Evolutionary conservation across 1,140 invertebrate genomes (phyloP).

Genomic region (Sminthurinus signatus): DNA sequence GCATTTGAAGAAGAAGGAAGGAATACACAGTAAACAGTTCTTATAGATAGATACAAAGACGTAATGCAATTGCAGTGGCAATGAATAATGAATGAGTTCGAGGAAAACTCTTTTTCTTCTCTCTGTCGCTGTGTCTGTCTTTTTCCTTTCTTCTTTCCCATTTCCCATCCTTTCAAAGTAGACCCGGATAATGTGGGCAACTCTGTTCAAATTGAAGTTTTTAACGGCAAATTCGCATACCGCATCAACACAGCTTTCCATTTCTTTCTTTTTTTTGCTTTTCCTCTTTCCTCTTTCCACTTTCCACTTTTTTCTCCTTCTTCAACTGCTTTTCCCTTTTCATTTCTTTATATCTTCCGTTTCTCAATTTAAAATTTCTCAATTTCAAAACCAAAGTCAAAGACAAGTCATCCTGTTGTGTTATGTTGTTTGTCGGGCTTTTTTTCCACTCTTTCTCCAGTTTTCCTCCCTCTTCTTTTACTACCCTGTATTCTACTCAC

Average conservation of each 20-base stretch:
- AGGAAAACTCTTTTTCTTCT: neutral
- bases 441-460: too few species aligned
- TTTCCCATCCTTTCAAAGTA: neutral
- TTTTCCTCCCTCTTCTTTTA: too few species aligned
- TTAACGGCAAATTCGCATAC: constrained; percentile 4
- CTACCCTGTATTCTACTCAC: too few species aligned
- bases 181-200: constrained; percentile 13
- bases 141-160: neutral
- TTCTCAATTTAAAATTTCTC: too few species aligned
- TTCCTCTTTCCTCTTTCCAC: neutral
- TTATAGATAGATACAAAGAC: constrained; percentile 6
- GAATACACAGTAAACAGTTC: too few species aligned
- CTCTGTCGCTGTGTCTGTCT: neutral
- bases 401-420: too few species aligned
- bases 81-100: constrained; percentile 18
- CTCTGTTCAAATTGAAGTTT: constrained; percentile 15
- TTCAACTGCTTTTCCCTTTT: neutral
- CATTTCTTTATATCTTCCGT: neutral
- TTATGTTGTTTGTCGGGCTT: too few species aligned
- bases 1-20: too few species aligned
- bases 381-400: too few species aligned
- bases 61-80: constrained; percentile 18
- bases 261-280: neutral
- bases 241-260: neutral
- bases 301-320: neutral